phyloP scores from a whole-genome alignment of 2,113 vertebrate species.

The Hippocampus mohnikei region DNA sequence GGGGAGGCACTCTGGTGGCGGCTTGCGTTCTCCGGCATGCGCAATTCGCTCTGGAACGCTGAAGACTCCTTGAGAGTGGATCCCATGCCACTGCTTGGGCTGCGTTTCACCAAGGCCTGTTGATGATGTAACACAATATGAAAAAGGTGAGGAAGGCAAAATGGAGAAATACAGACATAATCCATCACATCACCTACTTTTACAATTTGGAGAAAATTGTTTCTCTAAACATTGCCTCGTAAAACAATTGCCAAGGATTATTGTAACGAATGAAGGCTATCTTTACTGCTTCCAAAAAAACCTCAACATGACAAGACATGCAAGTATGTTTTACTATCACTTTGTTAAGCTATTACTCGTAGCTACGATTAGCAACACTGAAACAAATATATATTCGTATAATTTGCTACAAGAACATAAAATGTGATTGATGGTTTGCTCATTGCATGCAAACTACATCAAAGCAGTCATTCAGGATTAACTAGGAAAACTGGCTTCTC shows the following conservation, averaged over 20 bases:
- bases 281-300: not conserved
- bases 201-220: slow-evolving; percentile 13
- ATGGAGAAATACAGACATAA: not conserved
- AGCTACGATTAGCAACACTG: not conserved
- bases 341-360: not conserved
- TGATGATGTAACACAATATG: slow-evolving; percentile 12
- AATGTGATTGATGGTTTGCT: slow-evolving; percentile 49
- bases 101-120: slow-evolving; percentile 93
- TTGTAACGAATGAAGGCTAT: slow-evolving; percentile 1
- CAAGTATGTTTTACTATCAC: not conserved
- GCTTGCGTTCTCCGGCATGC: slow-evolving; percentile 87
- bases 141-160: slow-evolving; percentile 10
- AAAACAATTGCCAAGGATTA: slow-evolving; percentile 14
- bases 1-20: slow-evolving; percentile 86
- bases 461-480: slow-evolving; percentile 27
- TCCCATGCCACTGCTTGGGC: slow-evolving; percentile 93
- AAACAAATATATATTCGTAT: not conserved
- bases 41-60: slow-evolving; percentile 92
- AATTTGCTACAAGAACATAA: slow-evolving; percentile 6
- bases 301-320: slow-evolving; percentile 18
- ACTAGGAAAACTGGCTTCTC: slow-evolving; percentile 54
- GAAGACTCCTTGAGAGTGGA: slow-evolving; percentile 94
- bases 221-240: slow-evolving; percentile 5
- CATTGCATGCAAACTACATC: slow-evolving; percentile 46
- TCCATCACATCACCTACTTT: not conserved